phyloP scores from a whole-genome alignment of 2,113 vertebrate species.

The Macaca mulatta region DNA sequence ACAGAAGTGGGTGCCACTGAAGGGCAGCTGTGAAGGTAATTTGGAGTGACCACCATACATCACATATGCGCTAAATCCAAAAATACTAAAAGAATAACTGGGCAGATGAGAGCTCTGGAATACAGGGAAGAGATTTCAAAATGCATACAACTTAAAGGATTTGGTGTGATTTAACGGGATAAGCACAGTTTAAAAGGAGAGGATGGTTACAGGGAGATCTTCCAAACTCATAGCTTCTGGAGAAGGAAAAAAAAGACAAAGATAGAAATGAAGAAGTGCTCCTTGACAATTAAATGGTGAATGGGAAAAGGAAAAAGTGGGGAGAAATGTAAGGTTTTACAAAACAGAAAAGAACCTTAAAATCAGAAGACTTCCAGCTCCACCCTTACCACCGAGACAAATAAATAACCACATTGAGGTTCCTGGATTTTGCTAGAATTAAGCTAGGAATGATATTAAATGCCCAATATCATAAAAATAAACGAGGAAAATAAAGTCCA shows the following conservation, averaged over 20 bases:
- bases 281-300: background rate
- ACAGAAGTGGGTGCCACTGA: background rate
- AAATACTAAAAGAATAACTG: background rate
- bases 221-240: background rate
- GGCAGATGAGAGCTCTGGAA: background rate
- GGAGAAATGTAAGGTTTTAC: background rate
- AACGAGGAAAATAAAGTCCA: background rate
- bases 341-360: background rate
- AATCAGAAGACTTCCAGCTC: background rate
- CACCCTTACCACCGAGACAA: background rate
- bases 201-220: background rate
- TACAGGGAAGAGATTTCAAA: slow-evolving; percentile 12
- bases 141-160: background rate
- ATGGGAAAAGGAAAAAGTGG: background rate
- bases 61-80: background rate
- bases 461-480: background rate
- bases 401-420: background rate
- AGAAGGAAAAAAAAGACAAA: background rate
- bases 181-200: slow-evolving; percentile 3
- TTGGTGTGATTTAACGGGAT: background rate
- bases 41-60: background rate
- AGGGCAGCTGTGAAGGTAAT: background rate
- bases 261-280: background rate
- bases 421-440: background rate
- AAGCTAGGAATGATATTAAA: background rate